Percentiles rank a stretch among this genome's conserved stretches.
Conservation (phyloP, 2,888 invertebrate species). For the Sarcophaga caerulescens region DNA sequence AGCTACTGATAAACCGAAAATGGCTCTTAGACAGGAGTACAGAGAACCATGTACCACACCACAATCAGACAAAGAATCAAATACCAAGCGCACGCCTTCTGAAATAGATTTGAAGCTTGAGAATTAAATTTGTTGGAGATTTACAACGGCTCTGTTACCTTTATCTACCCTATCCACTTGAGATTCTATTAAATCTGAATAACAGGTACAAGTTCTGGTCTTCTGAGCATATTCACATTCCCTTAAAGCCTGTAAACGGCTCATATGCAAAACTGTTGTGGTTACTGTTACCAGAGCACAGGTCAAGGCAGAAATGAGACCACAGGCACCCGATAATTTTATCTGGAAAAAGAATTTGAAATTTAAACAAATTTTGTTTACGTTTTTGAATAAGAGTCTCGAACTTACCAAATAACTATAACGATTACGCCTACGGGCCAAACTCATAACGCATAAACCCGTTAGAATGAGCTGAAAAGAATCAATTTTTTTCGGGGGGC, state of each 20-base stretch:
- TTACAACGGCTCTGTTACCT: constrained; percentile 70
- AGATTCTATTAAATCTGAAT: constrained; percentile 87
- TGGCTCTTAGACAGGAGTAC: constrained; percentile 92
- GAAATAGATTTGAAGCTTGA: constrained; percentile 57
- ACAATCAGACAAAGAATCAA: constrained; percentile 93
- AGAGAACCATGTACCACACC: constrained; percentile 95
- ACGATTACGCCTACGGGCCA: constrained; percentile 91
- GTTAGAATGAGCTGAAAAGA: constrained; percentile 89
- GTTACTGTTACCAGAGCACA: constrained; percentile 93
- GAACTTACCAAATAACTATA: constrained; percentile 90
- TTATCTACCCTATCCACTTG: constrained; percentile 82
- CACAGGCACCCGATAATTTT: constrained; percentile 93
- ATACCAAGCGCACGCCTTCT: constrained; percentile 88
- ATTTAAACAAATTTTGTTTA: background rate
- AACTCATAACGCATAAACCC: constrained; percentile 92
- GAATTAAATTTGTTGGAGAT: background rate
- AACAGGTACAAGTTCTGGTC: constrained; percentile 89
- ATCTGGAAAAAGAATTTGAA: constrained; percentile 83
- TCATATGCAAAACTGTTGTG: constrained; percentile 95
- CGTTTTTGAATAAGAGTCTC: constrained; percentile 78
- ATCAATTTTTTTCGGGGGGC: background rate
- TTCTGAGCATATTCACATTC: constrained; percentile 93
- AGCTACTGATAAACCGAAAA: constrained; percentile 94
- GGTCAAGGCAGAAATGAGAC: constrained; percentile 91
- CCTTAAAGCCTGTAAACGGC: constrained; percentile 90